Conservation (phyloP, 2,113 vertebrate genomes). For the Antechinus stuartii region DNA sequence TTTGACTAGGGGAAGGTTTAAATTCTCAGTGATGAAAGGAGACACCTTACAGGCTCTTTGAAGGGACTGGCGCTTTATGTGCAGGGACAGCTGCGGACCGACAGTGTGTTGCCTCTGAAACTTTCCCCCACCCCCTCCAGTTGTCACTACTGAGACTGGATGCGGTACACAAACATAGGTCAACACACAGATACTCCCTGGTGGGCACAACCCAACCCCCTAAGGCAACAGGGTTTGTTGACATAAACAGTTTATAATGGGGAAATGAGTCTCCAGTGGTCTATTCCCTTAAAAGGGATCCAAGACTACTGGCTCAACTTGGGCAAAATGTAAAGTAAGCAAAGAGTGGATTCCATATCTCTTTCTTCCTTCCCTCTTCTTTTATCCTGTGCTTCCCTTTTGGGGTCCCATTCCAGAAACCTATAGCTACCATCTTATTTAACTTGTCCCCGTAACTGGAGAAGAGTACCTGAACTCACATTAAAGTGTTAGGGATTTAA, state of each 20-base stretch:
- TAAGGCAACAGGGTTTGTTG: conserved; percentile 46
- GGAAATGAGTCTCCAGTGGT: background rate
- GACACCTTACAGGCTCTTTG: conserved; percentile 71
- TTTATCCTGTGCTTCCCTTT: background rate
- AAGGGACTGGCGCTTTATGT: conserved; percentile 77
- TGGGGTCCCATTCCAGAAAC: background rate
- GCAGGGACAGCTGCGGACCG: conserved; percentile 85
- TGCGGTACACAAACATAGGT: conserved; percentile 68
- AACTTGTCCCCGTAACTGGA: background rate
- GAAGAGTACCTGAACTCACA: background rate
- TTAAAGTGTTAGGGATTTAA: background rate
- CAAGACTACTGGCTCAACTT: background rate
- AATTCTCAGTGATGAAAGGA: conserved; percentile 79
- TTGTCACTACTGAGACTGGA: conserved; percentile 81
- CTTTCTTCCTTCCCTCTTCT: background rate
- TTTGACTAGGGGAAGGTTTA: conserved; percentile 75
- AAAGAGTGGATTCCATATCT: background rate
- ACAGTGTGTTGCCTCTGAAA: conserved; percentile 82
- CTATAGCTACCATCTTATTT: background rate
- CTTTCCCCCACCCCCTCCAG: conserved; percentile 70
- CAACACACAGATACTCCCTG: background rate
- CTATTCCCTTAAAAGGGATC: background rate
- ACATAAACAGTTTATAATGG: conserved; percentile 68
- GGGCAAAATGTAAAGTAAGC: background rate
- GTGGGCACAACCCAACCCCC: conserved; percentile 33